Percentiles rank a stretch among this genome's conserved stretches.
These are phyloP conservation scores for Hololepta plana DNA, from an alignment of 2,888 invertebrate species.

Conservation along the genomic window DNA sequence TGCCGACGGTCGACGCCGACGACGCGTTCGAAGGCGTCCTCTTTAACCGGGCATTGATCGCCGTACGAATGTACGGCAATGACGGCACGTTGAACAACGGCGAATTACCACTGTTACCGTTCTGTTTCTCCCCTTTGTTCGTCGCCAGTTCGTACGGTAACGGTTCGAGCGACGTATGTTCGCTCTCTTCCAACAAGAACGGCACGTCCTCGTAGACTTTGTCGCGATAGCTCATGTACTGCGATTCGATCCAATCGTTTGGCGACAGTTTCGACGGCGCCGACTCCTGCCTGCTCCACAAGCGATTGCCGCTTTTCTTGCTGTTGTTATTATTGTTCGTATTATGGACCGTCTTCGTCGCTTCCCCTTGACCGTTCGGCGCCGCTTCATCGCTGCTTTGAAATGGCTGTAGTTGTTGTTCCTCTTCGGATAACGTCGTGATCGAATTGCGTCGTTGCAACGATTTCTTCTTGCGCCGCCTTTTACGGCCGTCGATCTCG, in stretches of 20 bases:
- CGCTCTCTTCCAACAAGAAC: conserved; percentile 24
- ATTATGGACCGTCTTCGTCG: conserved; percentile 7
- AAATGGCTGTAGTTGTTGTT: too few relatives aligned
- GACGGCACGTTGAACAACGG: too few relatives aligned
- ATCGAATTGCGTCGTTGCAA: conserved; percentile 16
- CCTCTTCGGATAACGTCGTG: conserved; percentile 14
- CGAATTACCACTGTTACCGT: too few relatives aligned
- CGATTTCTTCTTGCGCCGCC: conserved; percentile 13
- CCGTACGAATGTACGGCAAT: too few relatives aligned
- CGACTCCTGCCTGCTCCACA: conserved; percentile 12
- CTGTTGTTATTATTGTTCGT: conserved; percentile 10
- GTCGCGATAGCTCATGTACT: conserved; percentile 1
- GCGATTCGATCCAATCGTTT: not conserved
- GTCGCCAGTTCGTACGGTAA: too few relatives aligned
- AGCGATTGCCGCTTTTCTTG: too few relatives aligned
- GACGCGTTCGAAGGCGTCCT: too few relatives aligned
- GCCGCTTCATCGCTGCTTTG: too few relatives aligned
- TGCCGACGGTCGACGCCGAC: too few relatives aligned
- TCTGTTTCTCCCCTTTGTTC: conserved; percentile 41
- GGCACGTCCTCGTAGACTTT: conserved; percentile 20
- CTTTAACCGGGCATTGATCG: too few relatives aligned
- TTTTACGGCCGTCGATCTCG: conserved; percentile 27
- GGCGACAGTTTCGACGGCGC: conserved; percentile 10
- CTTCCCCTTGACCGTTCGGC: too few relatives aligned
- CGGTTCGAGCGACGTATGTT: conserved; percentile 20